Percentiles rank a stretch among this genome's conserved stretches.
Conservation (phyloP, 2,113 vertebrate species). For the Lontra canadensis region DNA sequence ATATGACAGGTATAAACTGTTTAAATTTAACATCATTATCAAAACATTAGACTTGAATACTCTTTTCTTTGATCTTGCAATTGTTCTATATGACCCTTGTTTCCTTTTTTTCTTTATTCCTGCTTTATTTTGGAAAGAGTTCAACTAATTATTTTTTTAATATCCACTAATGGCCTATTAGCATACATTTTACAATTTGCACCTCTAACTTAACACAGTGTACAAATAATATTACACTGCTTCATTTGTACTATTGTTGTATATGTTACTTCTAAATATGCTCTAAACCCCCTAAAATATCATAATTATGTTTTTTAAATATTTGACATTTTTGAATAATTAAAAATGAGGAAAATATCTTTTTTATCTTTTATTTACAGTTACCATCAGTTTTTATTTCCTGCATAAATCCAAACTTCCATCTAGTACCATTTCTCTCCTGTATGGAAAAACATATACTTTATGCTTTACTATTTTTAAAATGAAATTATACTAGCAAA, state of each 20-base stretch:
- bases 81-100: background rate
- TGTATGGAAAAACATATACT: background rate
- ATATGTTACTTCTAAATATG: background rate
- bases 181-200: background rate
- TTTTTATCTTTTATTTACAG: background rate
- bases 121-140: background rate
- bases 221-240: background rate
- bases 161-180: background rate
- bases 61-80: background rate
- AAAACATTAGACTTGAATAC: background rate
- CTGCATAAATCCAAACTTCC: background rate
- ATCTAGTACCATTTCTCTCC: background rate
- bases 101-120: background rate
- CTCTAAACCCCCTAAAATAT: background rate
- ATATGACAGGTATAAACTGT: background rate
- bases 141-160: background rate
- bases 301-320: background rate
- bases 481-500: background rate
- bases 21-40: background rate
- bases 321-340: background rate
- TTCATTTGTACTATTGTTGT: background rate
- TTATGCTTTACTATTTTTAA: background rate
- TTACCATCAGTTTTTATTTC: background rate
- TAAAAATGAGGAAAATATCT: background rate
- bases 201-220: background rate